Evolutionary conservation across 1,140 invertebrate genomes (phyloP), one percentile per base, ranked within the genome.

Genomic region (Nasonia longicornis): DNA sequence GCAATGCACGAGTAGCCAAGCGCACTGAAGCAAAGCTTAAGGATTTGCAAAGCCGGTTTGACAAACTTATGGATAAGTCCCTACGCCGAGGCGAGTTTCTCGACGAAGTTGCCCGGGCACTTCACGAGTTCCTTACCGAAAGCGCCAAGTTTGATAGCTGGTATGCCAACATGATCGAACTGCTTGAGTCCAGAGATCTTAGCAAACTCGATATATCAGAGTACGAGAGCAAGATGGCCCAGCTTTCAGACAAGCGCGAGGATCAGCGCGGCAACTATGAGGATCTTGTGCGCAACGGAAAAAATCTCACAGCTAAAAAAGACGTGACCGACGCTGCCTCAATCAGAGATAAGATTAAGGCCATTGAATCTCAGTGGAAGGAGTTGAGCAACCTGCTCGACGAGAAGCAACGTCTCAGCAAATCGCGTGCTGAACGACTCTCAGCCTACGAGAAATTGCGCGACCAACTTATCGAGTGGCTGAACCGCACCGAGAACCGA

Each of bases 1-100:
- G 94, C 86, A 97, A 98, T 91, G 93, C 95, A 0, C 92, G 96
- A 70, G 94, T 97, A 70, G 96, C 96, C 10, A 97, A 97, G 91
- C 96, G 96, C 85, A 95, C 98, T 64, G 96, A 98, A 89, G 93
- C 94, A 38, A 96, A 97, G 85, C 90, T 98, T 22, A 94, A 95
- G 80, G 96, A 98, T 87, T 95, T 98, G 20, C 95, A 96, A 79
- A 90, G 89, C 31, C 91, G 96, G 88, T 98, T 96, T 87, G 96
- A 97, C 84, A 97, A 97, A 86, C 91, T 98, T 0, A 92, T 95
- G 79, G 95, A 97, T 78, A 95, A 95, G 83, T 95, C 94, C 0
- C 88, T 93, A n/a, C 95, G 95, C 81, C 93, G 97, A 71, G 93
- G 94, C 11, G 94, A 96, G 82, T 95, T 96, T 87, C 90, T 98